Conservation (phyloP, 2,113 vertebrate genomes). For the Scatophagus argus region DNA sequence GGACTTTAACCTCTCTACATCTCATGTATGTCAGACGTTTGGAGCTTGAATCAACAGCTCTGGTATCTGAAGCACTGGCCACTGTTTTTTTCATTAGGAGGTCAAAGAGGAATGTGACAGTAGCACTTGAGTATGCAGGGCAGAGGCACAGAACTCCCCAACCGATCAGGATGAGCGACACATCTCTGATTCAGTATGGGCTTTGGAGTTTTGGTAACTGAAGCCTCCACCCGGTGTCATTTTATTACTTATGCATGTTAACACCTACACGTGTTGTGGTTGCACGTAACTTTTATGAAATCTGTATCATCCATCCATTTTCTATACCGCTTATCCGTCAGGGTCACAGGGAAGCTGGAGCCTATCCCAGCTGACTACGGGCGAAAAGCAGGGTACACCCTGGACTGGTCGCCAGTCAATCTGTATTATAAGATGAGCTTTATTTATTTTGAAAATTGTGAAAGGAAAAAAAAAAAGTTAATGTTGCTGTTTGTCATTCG, state of each 20-base stretch:
- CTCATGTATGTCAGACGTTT: background rate
- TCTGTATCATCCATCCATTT: too few relatives aligned
- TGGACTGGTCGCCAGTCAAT: too few relatives aligned
- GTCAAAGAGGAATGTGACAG: constrained; percentile 73
- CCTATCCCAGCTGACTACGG: too few relatives aligned
- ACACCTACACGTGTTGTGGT: background rate
- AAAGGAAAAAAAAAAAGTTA: too few relatives aligned
- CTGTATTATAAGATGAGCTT: background rate
- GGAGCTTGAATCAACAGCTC: constrained; percentile 2
- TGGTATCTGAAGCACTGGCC: constrained; percentile 23
- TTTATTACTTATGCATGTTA: too few relatives aligned
- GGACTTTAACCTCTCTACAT: background rate
- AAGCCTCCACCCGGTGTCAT: too few relatives aligned
- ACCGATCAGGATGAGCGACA: background rate
- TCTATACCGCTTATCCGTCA: too few relatives aligned
- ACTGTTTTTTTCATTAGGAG: constrained; percentile 48
- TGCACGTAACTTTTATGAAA: too few relatives aligned
- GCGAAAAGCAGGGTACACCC: too few relatives aligned
- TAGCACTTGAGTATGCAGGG: constrained; percentile 28
- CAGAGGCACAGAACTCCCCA: background rate
- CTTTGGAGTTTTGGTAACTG: background rate
- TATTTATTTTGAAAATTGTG: too few relatives aligned
- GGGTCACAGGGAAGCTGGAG: too few relatives aligned
- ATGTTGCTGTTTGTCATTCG: too few relatives aligned
- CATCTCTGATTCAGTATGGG: background rate